Conservation (phyloP, 2,888 invertebrate genomes). For the Antheraea yamamai region DNA sequence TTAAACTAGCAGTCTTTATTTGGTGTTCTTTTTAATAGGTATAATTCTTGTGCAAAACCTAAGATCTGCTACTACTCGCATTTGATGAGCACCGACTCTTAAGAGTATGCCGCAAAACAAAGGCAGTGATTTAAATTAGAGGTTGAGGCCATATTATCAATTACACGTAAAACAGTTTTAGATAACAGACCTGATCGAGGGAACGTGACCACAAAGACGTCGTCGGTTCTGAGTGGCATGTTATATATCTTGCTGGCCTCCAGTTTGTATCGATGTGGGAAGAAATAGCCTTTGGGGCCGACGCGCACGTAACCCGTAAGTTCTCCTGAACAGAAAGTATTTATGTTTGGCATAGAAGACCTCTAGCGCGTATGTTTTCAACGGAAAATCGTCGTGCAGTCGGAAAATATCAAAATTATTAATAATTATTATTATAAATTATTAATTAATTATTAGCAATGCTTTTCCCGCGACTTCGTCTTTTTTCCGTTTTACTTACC, state of each 20-base stretch:
- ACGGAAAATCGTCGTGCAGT: too few relatives aligned
- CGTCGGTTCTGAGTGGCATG: conserved; percentile 85
- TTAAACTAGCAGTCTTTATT: too few relatives aligned
- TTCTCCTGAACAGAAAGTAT: conserved; percentile 79
- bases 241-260: conserved; percentile 86
- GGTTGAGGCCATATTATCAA: neutral
- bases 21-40: too few relatives aligned
- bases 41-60: too few relatives aligned
- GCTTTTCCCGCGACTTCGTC: too few relatives aligned
- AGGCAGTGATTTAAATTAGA: neutral
- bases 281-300: conserved; percentile 88
- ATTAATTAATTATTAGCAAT: too few relatives aligned
- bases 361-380: too few relatives aligned
- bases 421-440: too few relatives aligned
- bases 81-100: too few relatives aligned
- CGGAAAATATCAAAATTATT: neutral
- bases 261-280: conserved; percentile 85
- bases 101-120: neutral
- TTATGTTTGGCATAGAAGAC: neutral
- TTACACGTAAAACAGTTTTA: neutral
- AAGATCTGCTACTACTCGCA: too few relatives aligned
- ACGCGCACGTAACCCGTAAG: conserved; percentile 88
- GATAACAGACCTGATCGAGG: conserved; percentile 87
- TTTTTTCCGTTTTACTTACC: too few relatives aligned
- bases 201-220: conserved; percentile 89